Evolutionary conservation across 1,140 invertebrate genomes (phyloP), one percentile per base, ranked within the genome.

Genomic region (Ooceraea biroi): DNA sequence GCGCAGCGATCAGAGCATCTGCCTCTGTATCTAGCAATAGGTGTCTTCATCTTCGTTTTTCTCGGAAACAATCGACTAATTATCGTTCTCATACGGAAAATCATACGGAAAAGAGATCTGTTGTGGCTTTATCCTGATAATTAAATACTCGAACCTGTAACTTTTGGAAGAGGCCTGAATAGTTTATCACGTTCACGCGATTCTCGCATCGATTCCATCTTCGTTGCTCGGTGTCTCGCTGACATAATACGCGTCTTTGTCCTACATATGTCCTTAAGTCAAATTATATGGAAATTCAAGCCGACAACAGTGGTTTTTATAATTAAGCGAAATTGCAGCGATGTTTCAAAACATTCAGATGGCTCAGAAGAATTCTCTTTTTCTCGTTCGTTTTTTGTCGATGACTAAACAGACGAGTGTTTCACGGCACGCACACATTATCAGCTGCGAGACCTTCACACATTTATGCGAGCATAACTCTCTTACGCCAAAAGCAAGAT

Each of bases 121-220:
- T 73, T 44, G 55, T 52, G 22, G 22, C 55, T 60, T 30, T 57
- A 50, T 65, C 44, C 58, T n/a, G 17, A 76, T 14, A 76, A 76
- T 63, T 63, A 76, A 76, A 65, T 63, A 63, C 25, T 74, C 55
- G 55, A 60, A 73, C 12, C 8, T 14, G 52, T 57, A 73, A 72
- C 19, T 73, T 19, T 61, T 30, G 25, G 25, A 63, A 76, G 58
- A 76, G 73, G n/a, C 11, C 27, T 19, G 58, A 76, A 63, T 48
- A 36, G 8, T 76, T 76, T 50, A n/a, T 60, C 58, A 36, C 58
- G 27, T 76, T 76, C 73, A 63, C 44, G 58, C 58, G 58, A 77
- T 76, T 8, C 30, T 22, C 44, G 27, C 36, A 65, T 76, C 58
- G 57, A 77, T 77, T 77, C 25, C 36, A 66, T 66, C 22, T 55